Base-by-base conservation (phyloP, 2,888 invertebrate species). In the Microctonus brassicae region DNA sequence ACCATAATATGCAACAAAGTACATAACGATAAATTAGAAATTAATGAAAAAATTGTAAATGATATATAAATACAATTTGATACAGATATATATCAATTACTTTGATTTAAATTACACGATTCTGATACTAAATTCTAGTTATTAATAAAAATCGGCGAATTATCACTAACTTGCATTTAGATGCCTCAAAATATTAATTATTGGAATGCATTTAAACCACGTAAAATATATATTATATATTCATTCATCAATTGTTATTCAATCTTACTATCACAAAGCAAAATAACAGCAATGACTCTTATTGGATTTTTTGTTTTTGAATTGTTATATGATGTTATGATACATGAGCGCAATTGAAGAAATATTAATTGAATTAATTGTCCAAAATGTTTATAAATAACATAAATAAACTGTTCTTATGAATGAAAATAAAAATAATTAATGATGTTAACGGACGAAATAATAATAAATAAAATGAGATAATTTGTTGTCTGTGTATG, bases 201-300 rank as follows among this genome's bases (percentile, higher is more conserved):
- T 61, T 77, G 81, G 80, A 80, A 81, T 81, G 80, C 78, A 76
- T 62, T 78, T 73, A 57, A 75, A 77, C 75, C 69, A 73, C 73
- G 70, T 67, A 71, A 79, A 76, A 72, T 77, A 72, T 52, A 68
- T 72, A 55, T n/a, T 5, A 47, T 64, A 63, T 74, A 60, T 66
- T 22, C 63, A 47, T 64, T 61, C 69, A 64, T 68, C 69, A 69
- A 72, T 42, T 71, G 67, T 58, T 39, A 64, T 34, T 69, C 73
- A 65, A 73, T 65, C 62, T 33, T 52, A 47, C 69, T 5, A 73
- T 58, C 71, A 69, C 55, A 69, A 73, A 69, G 20, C 65, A 63
- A 67, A 73, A 39, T 60, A 66, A 58, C 53, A 34, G 34, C 61
- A 67, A 52, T 47, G 24, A 52, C 33, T 58, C 36, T 24, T 72